Conservation (phyloP, 2,113 vertebrate species). For the Mormoops blainvillei region DNA sequence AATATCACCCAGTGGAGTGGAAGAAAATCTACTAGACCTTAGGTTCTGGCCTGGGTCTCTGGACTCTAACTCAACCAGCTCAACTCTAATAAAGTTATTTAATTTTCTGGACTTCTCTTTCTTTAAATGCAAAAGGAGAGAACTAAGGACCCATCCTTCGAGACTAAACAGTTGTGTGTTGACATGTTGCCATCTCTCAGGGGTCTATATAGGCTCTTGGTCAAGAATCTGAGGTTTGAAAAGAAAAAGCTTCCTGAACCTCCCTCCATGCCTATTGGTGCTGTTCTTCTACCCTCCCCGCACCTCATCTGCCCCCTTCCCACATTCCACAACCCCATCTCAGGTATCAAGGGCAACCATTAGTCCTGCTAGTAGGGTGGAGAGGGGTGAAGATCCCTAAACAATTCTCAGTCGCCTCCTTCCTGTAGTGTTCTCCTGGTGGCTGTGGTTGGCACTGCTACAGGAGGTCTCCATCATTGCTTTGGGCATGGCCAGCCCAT, state of each 20-base stretch:
- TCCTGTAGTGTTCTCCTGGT: neutral
- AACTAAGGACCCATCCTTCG: neutral
- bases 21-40: constrained; percentile 9
- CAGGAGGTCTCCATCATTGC: no score
- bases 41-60: neutral
- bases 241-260: neutral
- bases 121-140: neutral
- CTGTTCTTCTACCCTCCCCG: neutral
- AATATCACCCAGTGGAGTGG: neutral
- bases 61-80: neutral
- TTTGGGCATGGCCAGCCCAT: neutral
- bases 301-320: neutral
- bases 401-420: neutral
- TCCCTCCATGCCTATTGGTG: neutral
- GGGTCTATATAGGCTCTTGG: neutral
- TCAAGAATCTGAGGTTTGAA: neutral
- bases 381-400: neutral
- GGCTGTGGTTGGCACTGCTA: neutral
- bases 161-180: neutral
- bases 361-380: neutral
- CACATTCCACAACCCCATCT: neutral
- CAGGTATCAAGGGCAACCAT: neutral
- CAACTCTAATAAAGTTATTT: neutral
- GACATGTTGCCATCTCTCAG: neutral
- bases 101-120: neutral